Conservation (phyloP, 2,888 invertebrate species). For the Megaustenia siamemsis region DNA sequence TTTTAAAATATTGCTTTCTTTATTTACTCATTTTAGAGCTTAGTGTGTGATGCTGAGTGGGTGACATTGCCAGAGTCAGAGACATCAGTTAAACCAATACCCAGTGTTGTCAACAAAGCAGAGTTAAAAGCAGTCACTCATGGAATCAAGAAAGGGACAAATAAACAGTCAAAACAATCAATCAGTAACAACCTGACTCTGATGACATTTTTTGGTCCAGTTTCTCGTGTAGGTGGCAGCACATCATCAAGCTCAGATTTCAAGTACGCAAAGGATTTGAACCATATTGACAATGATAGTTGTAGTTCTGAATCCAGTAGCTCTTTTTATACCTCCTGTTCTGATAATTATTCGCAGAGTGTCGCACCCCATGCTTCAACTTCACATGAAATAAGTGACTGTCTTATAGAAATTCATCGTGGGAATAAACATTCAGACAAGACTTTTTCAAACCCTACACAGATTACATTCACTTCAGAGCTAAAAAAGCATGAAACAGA, state of each 20-base stretch:
- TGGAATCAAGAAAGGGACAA: constrained; percentile 7
- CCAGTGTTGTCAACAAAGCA: not conserved
- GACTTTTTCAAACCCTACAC: not conserved
- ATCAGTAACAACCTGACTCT: not conserved
- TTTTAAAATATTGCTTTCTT: not conserved
- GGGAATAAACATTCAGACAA: constrained; percentile 1
- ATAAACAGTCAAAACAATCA: not conserved
- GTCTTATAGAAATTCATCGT: not conserved
- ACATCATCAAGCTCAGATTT: not conserved
- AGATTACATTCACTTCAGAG: not conserved
- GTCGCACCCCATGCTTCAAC: not conserved
- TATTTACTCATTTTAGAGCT: not conserved
- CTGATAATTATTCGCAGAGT: not conserved
- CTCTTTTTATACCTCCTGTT: not conserved
- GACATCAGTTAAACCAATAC: no score
- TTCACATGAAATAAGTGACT: not conserved
- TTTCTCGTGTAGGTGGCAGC: not conserved
- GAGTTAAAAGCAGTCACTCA: no score
- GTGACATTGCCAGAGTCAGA: not conserved
- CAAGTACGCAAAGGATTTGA: no score
- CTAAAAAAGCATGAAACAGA: not conserved
- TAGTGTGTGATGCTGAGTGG: not conserved
- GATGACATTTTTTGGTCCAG: constrained; percentile 28
- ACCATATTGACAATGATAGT: no score
- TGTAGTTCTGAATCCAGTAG: no score